Conservation (phyloP, 2,797 vertebrate genomes). For the Pogoniulus pusillus region DNA sequence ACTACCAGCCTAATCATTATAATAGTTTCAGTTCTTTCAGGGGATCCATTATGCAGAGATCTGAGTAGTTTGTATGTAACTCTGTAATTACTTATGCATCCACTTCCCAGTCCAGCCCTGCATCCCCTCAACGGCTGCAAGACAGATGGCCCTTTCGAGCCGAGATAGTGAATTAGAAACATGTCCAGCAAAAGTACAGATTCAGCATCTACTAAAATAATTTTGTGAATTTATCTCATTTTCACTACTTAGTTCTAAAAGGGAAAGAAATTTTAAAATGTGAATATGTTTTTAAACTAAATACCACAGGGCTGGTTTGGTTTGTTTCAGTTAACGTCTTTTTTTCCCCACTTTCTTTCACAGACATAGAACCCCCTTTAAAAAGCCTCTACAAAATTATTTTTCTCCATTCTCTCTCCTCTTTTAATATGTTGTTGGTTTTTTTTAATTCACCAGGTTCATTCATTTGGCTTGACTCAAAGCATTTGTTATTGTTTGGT, state of each 20-base stretch:
- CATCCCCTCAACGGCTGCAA: conserved; percentile 23
- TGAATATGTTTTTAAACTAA: neutral
- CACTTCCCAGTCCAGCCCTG: conserved; percentile 21
- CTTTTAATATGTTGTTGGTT: no score
- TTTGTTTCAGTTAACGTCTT: neutral
- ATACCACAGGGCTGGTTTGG: neutral
- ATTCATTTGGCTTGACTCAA: neutral
- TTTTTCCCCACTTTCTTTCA: neutral
- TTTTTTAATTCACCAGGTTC: neutral
- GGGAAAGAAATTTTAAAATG: conserved; percentile 4
- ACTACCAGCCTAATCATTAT: conserved; percentile 36
- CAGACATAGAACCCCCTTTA: neutral
- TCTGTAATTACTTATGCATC: conserved; percentile 51
- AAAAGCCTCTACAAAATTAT: neutral
- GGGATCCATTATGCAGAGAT: conserved; percentile 51
- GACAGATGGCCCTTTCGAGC: conserved; percentile 58
- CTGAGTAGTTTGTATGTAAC: conserved; percentile 23
- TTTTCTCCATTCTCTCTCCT: neutral
- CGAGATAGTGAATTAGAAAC: conserved; percentile 24
- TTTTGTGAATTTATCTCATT: conserved; percentile 24
- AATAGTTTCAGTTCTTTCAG: conserved; percentile 40
- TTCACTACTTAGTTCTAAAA: neutral
- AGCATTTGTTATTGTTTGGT: neutral
- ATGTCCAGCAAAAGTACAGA: conserved; percentile 33
- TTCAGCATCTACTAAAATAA: conserved; percentile 45